Conservation (phyloP, 2,888 invertebrate genomes). For the Automeris io region DNA sequence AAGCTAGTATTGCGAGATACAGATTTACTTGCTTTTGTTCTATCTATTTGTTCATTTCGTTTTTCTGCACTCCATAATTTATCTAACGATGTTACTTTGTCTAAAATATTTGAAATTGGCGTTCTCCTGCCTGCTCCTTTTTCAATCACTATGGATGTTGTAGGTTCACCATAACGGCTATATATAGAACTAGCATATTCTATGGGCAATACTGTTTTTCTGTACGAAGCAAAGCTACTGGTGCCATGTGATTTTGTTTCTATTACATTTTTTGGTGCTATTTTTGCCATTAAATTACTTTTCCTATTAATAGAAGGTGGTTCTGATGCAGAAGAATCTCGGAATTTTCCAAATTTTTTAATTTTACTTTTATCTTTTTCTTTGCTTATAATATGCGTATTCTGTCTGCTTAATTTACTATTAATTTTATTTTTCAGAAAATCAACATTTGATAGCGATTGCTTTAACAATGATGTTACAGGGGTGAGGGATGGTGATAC, state of each 20-base stretch:
- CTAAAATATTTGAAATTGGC: conserved; percentile 67
- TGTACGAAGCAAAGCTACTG: conserved; percentile 65
- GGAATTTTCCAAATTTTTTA: conserved; percentile 25
- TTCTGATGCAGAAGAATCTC: conserved; percentile 57
- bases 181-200: conserved; percentile 51
- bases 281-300: conserved; percentile 25
- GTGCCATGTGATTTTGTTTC: conserved; percentile 43
- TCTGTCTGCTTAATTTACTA: conserved; percentile 73
- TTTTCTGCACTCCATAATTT: conserved; percentile 72
- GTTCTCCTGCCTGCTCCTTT: conserved; percentile 69
- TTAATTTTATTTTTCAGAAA: conserved; percentile 79
- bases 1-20: conserved; percentile 27
- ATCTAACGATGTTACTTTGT: conserved; percentile 74
- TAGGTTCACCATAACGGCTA: conserved; percentile 38
- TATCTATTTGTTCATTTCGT: conserved; percentile 61
- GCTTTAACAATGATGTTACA: conserved; percentile 40
- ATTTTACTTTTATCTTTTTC: conserved; percentile 20
- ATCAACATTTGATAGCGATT: conserved; percentile 72
- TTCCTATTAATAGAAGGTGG: conserved; percentile 61
- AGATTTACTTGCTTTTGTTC: conserved; percentile 44
- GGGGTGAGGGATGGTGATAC: conserved; percentile 58
- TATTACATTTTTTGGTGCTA: conserved; percentile 27
- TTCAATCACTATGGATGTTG: conserved; percentile 54
- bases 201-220: conserved; percentile 60
- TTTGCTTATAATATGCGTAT: conserved; percentile 56